Conservation (phyloP, 2,797 vertebrate species). For the Brachymystax lenok region DNA sequence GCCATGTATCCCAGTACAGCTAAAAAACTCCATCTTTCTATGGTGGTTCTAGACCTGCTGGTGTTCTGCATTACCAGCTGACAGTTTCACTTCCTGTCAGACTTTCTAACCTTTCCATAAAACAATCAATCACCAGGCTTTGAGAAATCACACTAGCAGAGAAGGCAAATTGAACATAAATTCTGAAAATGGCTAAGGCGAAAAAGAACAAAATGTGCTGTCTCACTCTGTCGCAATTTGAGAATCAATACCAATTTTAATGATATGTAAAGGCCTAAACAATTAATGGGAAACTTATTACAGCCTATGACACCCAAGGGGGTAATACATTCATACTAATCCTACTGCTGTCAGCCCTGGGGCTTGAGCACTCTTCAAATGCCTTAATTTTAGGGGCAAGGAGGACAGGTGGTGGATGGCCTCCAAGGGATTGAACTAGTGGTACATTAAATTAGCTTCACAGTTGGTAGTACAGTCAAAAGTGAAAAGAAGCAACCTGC, state of each 20-base stretch:
- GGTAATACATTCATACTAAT: conserved; percentile 84
- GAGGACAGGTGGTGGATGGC: conserved; percentile 68
- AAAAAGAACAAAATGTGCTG: conserved; percentile 57
- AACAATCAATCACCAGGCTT: conserved; percentile 43
- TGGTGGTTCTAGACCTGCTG: not conserved
- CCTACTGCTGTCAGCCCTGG: conserved; percentile 77
- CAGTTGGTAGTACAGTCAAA: conserved; percentile 63
- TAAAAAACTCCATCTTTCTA: conserved; percentile 7
- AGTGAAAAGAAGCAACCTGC: conserved; percentile 58
- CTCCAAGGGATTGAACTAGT: conserved; percentile 71
- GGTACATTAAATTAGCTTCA: conserved; percentile 65
- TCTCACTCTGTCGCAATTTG: conserved; percentile 73
- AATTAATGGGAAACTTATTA: conserved; percentile 84
- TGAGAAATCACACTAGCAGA: conserved; percentile 49
- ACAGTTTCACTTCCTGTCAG: conserved; percentile 14
- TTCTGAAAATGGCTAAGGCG: conserved; percentile 58
- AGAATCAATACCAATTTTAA: conserved; percentile 79
- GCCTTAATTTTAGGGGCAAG: conserved; percentile 77
- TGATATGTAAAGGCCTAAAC: conserved; percentile 81
- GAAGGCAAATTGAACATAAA: conserved; percentile 56
- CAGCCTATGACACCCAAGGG: conserved; percentile 80
- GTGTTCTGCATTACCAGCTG: not conserved
- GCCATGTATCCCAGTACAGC: conserved; percentile 3
- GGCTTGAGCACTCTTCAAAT: conserved; percentile 75
- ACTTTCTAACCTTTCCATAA: conserved; percentile 29